phyloP scores from a whole-genome alignment of 2,888 invertebrate species.

The Dicranocentrus wangi region DNA sequence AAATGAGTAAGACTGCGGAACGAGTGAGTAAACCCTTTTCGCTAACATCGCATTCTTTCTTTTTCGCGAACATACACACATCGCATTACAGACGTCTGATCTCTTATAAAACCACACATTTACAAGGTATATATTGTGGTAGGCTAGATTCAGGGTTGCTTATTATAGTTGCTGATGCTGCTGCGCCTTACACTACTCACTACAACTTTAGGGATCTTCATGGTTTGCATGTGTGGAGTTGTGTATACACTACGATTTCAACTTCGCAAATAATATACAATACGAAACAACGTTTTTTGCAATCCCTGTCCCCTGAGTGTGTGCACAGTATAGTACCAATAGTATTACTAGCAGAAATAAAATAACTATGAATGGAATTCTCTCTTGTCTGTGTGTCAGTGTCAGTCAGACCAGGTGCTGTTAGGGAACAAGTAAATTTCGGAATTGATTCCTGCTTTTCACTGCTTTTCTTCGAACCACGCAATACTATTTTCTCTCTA shows the following conservation, averaged over 20 bases:
- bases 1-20: constrained; percentile 53
- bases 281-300: not conserved
- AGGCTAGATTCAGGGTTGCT: constrained; percentile 41
- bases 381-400: constrained; percentile 41
- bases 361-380: constrained; percentile 52
- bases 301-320: not conserved
- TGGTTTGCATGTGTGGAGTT: no score
- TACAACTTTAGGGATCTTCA: no score
- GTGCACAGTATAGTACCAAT: not conserved
- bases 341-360: not conserved
- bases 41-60: constrained; percentile 49
- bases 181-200: no score
- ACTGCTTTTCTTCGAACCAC: constrained; percentile 10
- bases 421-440: constrained; percentile 3
- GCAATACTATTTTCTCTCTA: not conserved
- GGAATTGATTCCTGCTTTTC: constrained; percentile 5
- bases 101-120: not conserved
- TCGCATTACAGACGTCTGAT: not conserved
- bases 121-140: constrained; percentile 20
- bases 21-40: constrained; percentile 49
- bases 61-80: constrained; percentile 59
- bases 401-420: constrained; percentile 26
- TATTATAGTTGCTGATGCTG: not conserved
- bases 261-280: no score
- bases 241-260: no score